phyloP scores from a whole-genome alignment of 2,888 invertebrate genomes.

The Trissolcus japonicus region DNA sequence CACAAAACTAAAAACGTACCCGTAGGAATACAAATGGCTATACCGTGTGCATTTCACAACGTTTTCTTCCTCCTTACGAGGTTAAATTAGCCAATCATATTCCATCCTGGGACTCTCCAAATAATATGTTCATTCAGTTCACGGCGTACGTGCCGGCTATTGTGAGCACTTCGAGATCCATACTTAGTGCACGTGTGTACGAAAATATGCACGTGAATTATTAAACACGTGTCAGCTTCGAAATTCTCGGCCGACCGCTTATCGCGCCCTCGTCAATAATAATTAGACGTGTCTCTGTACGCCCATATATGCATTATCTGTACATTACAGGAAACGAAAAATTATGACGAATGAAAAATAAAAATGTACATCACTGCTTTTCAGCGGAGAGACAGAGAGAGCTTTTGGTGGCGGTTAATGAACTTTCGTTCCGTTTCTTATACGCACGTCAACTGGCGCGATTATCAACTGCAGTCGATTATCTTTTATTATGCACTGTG shows the following conservation, averaged over 20 bases:
- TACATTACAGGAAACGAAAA: background rate
- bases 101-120: constrained; percentile 23
- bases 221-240: constrained; percentile 46
- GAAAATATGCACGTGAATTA: constrained; percentile 35
- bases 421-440: background rate
- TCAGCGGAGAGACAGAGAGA: background rate
- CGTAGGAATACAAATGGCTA: too few species aligned
- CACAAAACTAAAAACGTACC: too few species aligned
- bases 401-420: background rate
- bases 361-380: background rate
- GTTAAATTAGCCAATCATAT: constrained; percentile 28
- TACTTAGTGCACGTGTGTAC: constrained; percentile 36
- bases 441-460: background rate
- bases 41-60: constrained; percentile 2
- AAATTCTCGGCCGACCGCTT: constrained; percentile 20
- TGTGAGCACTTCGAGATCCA: constrained; percentile 17
- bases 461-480: background rate
- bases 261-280: constrained; percentile 33
- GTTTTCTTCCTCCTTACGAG: constrained; percentile 30
- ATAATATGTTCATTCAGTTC: constrained; percentile 39
- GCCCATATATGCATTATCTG: background rate
- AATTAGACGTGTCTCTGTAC: constrained; percentile 19
- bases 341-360: background rate
- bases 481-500: background rate
- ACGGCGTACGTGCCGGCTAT: constrained; percentile 34